Conservation (phyloP, 2,797 vertebrate species). For the Chrysocyon brachyurus region DNA sequence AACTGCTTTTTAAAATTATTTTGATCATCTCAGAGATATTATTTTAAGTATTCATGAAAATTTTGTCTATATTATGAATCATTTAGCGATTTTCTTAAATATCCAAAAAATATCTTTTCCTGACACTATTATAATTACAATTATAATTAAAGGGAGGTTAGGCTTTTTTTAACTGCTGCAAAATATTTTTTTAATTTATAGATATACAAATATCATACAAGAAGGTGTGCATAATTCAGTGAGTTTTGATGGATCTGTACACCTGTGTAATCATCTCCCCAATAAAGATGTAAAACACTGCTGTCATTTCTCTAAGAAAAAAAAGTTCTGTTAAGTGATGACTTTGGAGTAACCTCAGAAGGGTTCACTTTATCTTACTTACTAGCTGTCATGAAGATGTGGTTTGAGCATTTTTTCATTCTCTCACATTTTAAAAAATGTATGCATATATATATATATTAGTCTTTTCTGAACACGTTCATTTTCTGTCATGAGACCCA, state of each 20-base stretch:
- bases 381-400: background rate
- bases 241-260: background rate
- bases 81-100: conserved; percentile 20
- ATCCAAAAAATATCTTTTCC: conserved; percentile 19
- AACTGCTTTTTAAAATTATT: background rate
- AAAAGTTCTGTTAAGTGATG: background rate
- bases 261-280: background rate
- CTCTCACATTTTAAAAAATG: background rate
- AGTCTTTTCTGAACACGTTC: conserved; percentile 10
- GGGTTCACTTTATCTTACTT: background rate
- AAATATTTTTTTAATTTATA: background rate
- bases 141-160: background rate
- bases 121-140: background rate
- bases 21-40: background rate
- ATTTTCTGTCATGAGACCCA: conserved; percentile 68
- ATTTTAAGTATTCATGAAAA: background rate
- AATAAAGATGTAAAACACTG: no score
- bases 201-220: background rate
- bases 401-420: background rate
- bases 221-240: background rate
- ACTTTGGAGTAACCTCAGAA: background rate
- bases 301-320: background rate
- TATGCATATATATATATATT: background rate
- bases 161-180: background rate
- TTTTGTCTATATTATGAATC: conserved; percentile 37